Conservation (phyloP, 2,888 invertebrate genomes). For the Rhamnusium bicolor region DNA sequence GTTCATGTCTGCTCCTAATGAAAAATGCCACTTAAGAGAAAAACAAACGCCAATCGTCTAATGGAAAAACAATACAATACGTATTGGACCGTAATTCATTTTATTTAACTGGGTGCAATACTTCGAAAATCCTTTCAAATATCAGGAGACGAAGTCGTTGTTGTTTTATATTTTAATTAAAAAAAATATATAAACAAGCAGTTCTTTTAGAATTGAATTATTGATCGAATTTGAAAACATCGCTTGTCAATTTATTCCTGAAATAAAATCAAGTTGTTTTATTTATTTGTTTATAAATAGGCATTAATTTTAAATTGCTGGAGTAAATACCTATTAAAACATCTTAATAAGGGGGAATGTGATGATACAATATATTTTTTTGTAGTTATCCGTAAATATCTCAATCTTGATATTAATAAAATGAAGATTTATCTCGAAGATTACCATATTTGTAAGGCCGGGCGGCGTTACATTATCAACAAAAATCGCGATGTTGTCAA, state of each 20-base stretch:
- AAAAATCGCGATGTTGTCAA: no score
- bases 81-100: slow-evolving; percentile 48
- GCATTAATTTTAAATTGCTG: background rate
- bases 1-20: slow-evolving; percentile 47
- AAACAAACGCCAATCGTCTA: slow-evolving; percentile 50
- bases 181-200: background rate
- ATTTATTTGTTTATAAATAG: background rate
- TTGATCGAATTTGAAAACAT: background rate
- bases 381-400: no score
- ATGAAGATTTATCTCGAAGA: no score
- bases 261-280: background rate
- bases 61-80: slow-evolving; percentile 53
- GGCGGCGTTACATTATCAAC: no score
- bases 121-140: slow-evolving; percentile 19
- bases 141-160: background rate
- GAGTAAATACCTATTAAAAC: background rate
- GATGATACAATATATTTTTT: background rate
- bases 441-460: no score
- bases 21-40: slow-evolving; percentile 49
- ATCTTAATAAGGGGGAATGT: background rate
- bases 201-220: background rate
- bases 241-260: background rate
- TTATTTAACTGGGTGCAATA: slow-evolving; percentile 31
- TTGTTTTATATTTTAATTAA: slow-evolving; percentile 21
- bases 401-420: no score